phyloP scores from a whole-genome alignment of 2,113 vertebrate genomes.

The Myotis yumanensis region DNA sequence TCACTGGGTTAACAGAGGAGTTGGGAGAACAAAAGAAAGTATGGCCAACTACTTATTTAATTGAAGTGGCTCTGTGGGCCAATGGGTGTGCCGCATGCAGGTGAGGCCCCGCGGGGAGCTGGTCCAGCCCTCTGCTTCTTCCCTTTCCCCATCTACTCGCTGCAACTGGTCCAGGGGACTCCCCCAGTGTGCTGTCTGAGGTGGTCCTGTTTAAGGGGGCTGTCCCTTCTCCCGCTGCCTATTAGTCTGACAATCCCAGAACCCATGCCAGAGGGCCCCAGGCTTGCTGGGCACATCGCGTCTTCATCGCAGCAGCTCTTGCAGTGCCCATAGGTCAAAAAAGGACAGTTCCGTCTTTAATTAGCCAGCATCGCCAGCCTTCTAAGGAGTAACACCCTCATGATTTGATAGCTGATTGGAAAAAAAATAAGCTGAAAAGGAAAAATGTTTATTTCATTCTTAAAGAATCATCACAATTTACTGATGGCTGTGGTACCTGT shows the following conservation, averaged over 20 bases:
- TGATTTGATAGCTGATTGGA: not conserved
- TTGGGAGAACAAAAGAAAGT: no score
- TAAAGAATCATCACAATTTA: not conserved
- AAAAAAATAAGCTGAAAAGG: not conserved
- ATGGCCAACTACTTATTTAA: no score
- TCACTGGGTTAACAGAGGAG: no score
- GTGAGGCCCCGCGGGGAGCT: not conserved
- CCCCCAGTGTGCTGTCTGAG: not conserved
- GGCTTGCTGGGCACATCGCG: not conserved
- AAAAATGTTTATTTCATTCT: not conserved
- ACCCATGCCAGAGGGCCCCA: not conserved
- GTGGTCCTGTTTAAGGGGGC: not conserved
- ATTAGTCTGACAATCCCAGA: not conserved
- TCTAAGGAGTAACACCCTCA: not conserved
- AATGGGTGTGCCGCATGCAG: fast-evolving
- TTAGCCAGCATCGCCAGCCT: not conserved
- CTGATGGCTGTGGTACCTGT: not conserved
- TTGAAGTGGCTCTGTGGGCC: not conserved
- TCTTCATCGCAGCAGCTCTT: not conserved
- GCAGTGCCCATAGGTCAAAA: not conserved
- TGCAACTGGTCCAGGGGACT: not conserved
- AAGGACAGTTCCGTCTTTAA: not conserved
- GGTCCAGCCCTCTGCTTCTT: not conserved
- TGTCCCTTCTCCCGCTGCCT: not conserved
- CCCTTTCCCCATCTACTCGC: not conserved